Percentiles rank a stretch among this genome's conserved stretches.
Evolutionary conservation across 2,113 vertebrate species (phyloP).

Genomic region (Laticauda colubrina): DNA sequence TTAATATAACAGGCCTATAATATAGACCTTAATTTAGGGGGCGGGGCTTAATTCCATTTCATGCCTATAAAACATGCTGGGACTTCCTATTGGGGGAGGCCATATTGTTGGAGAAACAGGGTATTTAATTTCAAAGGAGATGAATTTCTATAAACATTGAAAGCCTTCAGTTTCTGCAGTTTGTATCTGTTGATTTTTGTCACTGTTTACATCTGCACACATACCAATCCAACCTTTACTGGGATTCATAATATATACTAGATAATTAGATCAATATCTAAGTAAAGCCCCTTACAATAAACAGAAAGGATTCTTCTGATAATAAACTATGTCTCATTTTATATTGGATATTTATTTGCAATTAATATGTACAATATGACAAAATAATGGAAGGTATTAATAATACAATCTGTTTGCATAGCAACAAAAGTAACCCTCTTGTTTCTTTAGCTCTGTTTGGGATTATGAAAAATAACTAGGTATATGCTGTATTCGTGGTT

Average conservation of each 20-base stretch:
- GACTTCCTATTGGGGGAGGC: no score
- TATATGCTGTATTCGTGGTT: neutral
- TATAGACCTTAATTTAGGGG: no score
- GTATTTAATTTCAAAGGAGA: neutral
- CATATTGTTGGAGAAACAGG: no score
- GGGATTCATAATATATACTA: neutral
- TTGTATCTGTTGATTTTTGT: fast-evolving
- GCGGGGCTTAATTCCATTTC: no score
- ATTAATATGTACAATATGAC: fast-evolving
- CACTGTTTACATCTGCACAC: neutral
- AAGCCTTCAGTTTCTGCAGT: neutral
- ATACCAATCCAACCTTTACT: neutral
- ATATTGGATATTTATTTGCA: neutral
- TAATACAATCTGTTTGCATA: neutral
- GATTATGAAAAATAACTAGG: fast-evolving
- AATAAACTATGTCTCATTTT: fast-evolving
- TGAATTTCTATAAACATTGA: neutral
- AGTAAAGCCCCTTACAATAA: neutral
- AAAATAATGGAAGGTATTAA: fast-evolving
- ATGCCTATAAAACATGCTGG: no score
- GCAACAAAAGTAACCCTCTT: neutral
- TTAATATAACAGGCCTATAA: no score
- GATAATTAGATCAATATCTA: neutral
- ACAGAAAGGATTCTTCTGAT: fast-evolving
- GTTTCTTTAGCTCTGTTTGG: fast-evolving